These are phyloP conservation scores for Chironex yamaguchii DNA, from an alignment of 30 jellyfish, hydroid and myxozoan genomes.

Conservation along the genomic window DNA sequence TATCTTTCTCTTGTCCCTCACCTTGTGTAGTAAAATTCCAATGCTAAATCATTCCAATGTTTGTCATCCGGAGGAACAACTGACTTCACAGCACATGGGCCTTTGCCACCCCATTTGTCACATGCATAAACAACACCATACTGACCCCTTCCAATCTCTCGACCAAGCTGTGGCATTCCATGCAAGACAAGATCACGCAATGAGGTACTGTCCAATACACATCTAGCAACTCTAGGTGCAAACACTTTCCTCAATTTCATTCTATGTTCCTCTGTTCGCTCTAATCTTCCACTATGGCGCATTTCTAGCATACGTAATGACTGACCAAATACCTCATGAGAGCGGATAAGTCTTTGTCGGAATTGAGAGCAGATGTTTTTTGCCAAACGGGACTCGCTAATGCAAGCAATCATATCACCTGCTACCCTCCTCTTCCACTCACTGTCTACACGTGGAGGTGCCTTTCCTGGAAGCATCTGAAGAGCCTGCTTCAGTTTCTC, in stretches of 20 bases:
- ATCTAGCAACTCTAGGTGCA: slow-evolving; percentile 99
- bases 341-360: slow-evolving; percentile 89
- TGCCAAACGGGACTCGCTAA: slow-evolving; percentile 95
- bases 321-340: slow-evolving; percentile 93
- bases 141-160: slow-evolving; percentile 98
- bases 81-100: slow-evolving; percentile 98
- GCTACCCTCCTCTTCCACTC: slow-evolving; percentile 96
- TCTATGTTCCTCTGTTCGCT: slow-evolving; percentile 94
- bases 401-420: slow-evolving; percentile 91
- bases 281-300: slow-evolving; percentile 95
- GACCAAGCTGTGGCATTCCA: slow-evolving; percentile 99
- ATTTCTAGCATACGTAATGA: slow-evolving; percentile 87
- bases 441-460: slow-evolving; percentile 89
- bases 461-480: slow-evolving; percentile 96
- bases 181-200: slow-evolving; percentile 91
- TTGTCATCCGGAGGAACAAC: slow-evolving; percentile 99
- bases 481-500: slow-evolving; percentile 97
- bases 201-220: slow-evolving; percentile 98
- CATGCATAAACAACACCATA: slow-evolving; percentile 99
- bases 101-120: slow-evolving; percentile 99
- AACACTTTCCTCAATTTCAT: slow-evolving; percentile 89
- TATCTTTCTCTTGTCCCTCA: no score
- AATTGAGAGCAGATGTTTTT: slow-evolving; percentile 94
- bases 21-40: slow-evolving; percentile 97
- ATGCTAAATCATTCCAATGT: slow-evolving; percentile 98